Evolutionary conservation across 35 echinoderm and acorn worm species (phyloP).

Genomic region (Hemicentrotus pulcherrimus): DNA sequence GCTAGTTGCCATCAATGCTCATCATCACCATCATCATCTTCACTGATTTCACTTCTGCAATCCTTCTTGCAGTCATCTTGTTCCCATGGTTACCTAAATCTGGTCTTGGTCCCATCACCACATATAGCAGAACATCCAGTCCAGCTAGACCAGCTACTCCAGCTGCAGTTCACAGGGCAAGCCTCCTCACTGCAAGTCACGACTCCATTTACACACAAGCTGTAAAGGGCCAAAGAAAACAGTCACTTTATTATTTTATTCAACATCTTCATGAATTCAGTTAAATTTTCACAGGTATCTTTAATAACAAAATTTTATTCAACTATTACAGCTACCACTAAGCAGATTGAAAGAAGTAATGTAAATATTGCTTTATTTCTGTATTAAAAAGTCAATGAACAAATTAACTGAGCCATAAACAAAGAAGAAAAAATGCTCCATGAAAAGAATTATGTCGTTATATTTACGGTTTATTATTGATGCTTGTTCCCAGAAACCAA

Average conservation of each 20-base stretch:
- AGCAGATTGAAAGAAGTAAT: no score
- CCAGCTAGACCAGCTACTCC: slow-evolving; percentile 81
- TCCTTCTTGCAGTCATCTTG: not conserved
- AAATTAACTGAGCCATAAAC: no score
- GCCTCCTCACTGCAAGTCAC: slow-evolving; percentile 60
- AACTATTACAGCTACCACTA: no score
- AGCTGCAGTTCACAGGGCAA: slow-evolving; percentile 79
- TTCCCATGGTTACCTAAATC: slow-evolving; percentile 70
- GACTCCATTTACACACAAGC: slow-evolving; percentile 61
- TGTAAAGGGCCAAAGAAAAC: not conserved
- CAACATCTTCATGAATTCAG: no score
- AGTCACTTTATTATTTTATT: no score
- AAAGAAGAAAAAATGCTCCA: no score
- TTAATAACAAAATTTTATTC: not conserved
- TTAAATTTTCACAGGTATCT: no score
- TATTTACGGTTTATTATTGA: no score
- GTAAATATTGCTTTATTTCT: no score
- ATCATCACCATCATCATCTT: not conserved
- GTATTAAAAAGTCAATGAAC: no score
- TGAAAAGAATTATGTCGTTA: no score
- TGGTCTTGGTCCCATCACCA: slow-evolving; percentile 64
- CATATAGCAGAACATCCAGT: slow-evolving; percentile 63
- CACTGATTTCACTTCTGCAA: not conserved
- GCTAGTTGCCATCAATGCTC: not conserved
- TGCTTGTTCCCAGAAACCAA: no score